Evolutionary conservation across 1,140 invertebrate species (phyloP).

Genomic region (Elymnias hypermnestra): DNA sequence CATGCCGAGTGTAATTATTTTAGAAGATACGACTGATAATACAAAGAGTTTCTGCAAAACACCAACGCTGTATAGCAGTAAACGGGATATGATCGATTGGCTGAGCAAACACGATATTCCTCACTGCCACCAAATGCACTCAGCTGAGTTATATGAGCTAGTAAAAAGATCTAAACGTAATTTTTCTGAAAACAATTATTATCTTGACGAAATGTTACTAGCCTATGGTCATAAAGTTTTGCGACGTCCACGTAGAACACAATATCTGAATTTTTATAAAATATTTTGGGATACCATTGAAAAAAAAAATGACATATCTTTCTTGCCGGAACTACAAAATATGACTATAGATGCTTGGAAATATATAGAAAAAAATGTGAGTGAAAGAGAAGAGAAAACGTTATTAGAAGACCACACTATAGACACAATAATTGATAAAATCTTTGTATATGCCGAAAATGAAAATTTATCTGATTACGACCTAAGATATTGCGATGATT

Average conservation of each 20-base stretch:
- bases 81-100: conserved; percentile 11
- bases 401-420: too few relatives aligned
- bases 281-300: neutral
- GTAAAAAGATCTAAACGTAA: conserved; percentile 10
- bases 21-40: neutral
- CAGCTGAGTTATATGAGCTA: conserved; percentile 14
- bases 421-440: too few relatives aligned
- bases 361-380: too few relatives aligned
- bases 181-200: neutral
- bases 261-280: conserved; percentile 9
- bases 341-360: too few relatives aligned
- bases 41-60: neutral
- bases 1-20: neutral
- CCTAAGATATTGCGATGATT: too few relatives aligned
- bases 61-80: conserved; percentile 9
- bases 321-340: too few relatives aligned
- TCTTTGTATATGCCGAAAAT: too few relatives aligned
- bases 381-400: too few relatives aligned
- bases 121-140: neutral
- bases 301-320: too few relatives aligned
- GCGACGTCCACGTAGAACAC: conserved; percentile 2
- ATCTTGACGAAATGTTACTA: conserved; percentile 5
- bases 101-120: conserved; percentile 7
- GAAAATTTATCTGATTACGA: too few relatives aligned
- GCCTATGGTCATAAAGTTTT: conserved; percentile 9